Percentiles rank a stretch among this genome's conserved stretches.
These are phyloP conservation scores for Callyntrura guangdongensis DNA, from an alignment of 2,888 invertebrate species.

Conservation along the genomic window DNA sequence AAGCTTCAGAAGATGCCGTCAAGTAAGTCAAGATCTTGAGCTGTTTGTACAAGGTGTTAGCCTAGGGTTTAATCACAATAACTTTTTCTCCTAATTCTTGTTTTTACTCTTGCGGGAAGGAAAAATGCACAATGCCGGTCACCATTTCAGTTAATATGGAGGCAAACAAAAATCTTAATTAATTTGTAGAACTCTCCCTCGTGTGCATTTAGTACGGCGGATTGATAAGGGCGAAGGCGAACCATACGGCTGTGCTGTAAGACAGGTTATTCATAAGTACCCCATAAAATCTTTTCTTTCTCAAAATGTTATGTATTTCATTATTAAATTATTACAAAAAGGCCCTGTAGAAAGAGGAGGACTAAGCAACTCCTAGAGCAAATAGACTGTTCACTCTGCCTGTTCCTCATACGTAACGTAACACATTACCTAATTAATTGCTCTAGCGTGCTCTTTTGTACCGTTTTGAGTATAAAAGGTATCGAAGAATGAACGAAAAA, in stretches of 20 bases:
- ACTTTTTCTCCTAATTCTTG: constrained; percentile 12
- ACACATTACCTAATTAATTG: too few relatives aligned
- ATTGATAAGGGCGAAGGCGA: background rate
- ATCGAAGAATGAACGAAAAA: too few relatives aligned
- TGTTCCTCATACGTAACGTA: too few relatives aligned
- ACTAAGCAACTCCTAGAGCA: background rate
- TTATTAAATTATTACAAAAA: background rate
- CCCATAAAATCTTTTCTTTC: too few relatives aligned
- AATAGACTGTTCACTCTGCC: background rate
- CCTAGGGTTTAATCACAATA: constrained; percentile 55
- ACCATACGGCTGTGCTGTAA: background rate
- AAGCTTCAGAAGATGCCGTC: constrained; percentile 2
- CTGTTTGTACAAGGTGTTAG: constrained; percentile 61
- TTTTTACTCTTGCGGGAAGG: constrained; percentile 25
- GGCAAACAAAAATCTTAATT: constrained; percentile 21
- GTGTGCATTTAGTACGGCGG: background rate
- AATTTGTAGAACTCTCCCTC: constrained; percentile 54
- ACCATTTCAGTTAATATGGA: background rate
- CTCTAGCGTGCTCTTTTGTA: too few relatives aligned
- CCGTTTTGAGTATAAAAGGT: too few relatives aligned
- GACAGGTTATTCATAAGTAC: background rate
- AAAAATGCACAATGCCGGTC: constrained; percentile 50
- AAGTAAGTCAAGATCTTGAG: constrained; percentile 50
- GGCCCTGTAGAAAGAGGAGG: background rate
- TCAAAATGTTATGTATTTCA: background rate